Evolutionary conservation across 2,888 invertebrate species (phyloP), one percentile per base, ranked within the genome.

Genomic region (Drosophila hamatofila): DNA sequence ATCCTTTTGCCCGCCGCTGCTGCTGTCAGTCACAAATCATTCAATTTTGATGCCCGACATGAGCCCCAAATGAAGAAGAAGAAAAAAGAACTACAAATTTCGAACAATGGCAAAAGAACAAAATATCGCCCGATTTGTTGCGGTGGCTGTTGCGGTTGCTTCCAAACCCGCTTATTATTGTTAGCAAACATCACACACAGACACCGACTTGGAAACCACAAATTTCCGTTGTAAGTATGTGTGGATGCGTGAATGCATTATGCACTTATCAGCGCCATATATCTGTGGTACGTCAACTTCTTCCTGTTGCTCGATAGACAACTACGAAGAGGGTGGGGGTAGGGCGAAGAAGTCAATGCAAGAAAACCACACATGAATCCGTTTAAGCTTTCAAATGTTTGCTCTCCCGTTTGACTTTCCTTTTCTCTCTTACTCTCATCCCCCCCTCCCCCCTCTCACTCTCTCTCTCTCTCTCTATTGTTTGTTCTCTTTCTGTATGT

Each of bases 201-300:
- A 67, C 42, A 65, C 35, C 35, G 55, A 58, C 44, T 23, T 41
- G 49, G 51, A 37, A 58, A 30, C 78, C 82, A 78, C 78, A 76
- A 78, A 87, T 81, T 74, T 88, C 83, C 85, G 81, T 48, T 72
- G 56, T 79, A 71, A n/a, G 35, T 39, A 30, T 42, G 55, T 60
- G 58, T 67, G 44, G 55, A 63, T 72, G 56, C 69, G 75, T 75
- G 59, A 81, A 52, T 81, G 78, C 75, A 83, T 80, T 75, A 76
- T 88, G 83, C 83, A 88, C 81, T 85, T 89, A 88, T 89, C 89
- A 64, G 65, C 60, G 75, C 71, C 80, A 86, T 88, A 76, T 82
- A 88, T 89, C 85, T 85, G 80, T 75, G 76, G 61, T 73, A 68
- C 66, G 76, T 78, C 80, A 80, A 73, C 82, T 76, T 73, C 79